Evolutionary conservation across 2,797 vertebrate species (phyloP), one percentile per base, ranked within the genome.

Genomic region (Sebastes minor): DNA sequence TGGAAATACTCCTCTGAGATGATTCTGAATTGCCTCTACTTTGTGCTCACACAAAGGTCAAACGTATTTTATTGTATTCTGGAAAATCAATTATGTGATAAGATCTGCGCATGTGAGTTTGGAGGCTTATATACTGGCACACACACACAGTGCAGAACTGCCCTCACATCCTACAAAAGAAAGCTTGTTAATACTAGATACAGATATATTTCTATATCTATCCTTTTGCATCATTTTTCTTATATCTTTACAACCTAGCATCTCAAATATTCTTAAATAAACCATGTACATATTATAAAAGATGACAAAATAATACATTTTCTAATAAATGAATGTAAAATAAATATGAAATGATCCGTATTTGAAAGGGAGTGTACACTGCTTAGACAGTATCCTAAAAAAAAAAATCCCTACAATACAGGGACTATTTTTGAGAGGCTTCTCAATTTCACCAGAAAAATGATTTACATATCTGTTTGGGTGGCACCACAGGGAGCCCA

Each of bases 401-500:
- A 84, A 84, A 52, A 64, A 38, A 9, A 70, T 12, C 20, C n/a
- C 18, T 12, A 28, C 80, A 86, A 74, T 35, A 69, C 32, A 67
- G 9, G 14, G 23, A 55, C 52, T 73, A 46, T 85, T 82, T 74
- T 65, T 74, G 27, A 85, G 78, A 78, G 8, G 32, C 33, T 72
- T 76, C 80, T 87, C 74, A 10, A 60, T 84, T 86, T 77, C 81
- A 76, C 57, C 56, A 85, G 71, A 87, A 49, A 64, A 42, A 71
- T 23, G 16, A 86, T 89, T 89, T 81, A 85, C 81, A 91, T 87
- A 85, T 85, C 55, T 84, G 81, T 81, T 78, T 82, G 79, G 74
- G 74, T 84, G 72, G 70, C 75, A 82, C 84, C 80, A 67, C 63
- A 16, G 89, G 79, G 81, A 75, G 81, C 20, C 14, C 42, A 25